phyloP scores from a whole-genome alignment of 2,888 invertebrate genomes.

The Phrixothrix hirtus region DNA sequence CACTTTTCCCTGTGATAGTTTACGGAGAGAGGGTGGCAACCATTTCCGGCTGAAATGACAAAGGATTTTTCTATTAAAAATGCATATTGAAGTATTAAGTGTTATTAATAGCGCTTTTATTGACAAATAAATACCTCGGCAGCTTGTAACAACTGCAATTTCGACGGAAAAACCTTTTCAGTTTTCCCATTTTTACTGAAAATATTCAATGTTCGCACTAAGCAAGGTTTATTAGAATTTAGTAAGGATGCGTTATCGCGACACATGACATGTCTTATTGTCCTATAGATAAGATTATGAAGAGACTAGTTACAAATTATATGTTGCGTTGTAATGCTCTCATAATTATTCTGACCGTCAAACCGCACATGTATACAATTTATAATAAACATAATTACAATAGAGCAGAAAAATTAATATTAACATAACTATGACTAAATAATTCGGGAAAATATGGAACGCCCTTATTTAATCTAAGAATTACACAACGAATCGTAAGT shows the following conservation, averaged over 20 bases:
- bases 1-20: slow-evolving; percentile 85
- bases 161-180: slow-evolving; percentile 40
- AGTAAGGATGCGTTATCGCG: slow-evolving; percentile 7
- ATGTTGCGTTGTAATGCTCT: too few species aligned
- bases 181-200: slow-evolving; percentile 40
- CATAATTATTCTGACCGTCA: too few species aligned
- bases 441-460: too few species aligned
- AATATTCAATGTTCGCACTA: too few species aligned
- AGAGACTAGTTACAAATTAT: too few species aligned
- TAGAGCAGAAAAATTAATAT: too few species aligned
- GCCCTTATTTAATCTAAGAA: too few species aligned
- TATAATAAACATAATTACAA: too few species aligned
- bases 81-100: background rate
- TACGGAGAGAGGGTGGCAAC: slow-evolving; percentile 84
- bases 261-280: slow-evolving; percentile 23
- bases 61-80: too few species aligned
- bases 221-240: background rate
- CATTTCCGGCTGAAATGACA: slow-evolving; percentile 75
- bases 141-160: slow-evolving; percentile 33
- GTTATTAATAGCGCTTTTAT: background rate
- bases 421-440: too few species aligned
- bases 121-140: slow-evolving; percentile 7
- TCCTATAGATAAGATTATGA: slow-evolving; percentile 24
- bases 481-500: too few species aligned
- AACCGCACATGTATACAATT: too few species aligned